Base-by-base conservation (phyloP, 2,797 vertebrate genomes). In the Lycodopsis pacificus region DNA sequence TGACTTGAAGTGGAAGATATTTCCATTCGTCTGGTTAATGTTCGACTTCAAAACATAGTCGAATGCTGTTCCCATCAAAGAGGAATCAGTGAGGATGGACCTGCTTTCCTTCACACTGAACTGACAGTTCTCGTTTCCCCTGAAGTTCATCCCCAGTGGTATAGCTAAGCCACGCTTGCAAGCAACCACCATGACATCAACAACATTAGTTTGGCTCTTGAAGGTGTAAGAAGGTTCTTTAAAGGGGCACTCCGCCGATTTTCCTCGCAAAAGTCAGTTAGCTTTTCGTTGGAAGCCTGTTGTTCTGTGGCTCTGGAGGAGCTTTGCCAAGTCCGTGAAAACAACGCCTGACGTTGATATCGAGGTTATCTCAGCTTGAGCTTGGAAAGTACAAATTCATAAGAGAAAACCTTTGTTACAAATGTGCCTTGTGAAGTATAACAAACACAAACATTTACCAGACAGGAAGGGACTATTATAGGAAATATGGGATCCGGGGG, bases 71-170 rank as follows among this genome's bases (percentile, higher is more conserved):
- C 79, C 87, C 80, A 68, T 91, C 88, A 89, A 87, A 91, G 79
- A 74, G 77, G 59, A 88, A 84, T 85, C 84, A 71, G 72, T 62
- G 36, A 76, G 79, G 83, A 88, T 61, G 84, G 84, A 67, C 87
- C 93, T 94, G 93, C 69, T 93, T 92, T 90, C 46, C 71, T 12
- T 93, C 93, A 89, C 64, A 6, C 73, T 42, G 70, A 86, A 62
- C 84, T 84, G 86, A 86, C 86, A 80, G 71, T 73, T 46, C 10
- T 58, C 71, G 40, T 70, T 40, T 14, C 46, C 19, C 51, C 27
- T 58, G 11, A 66, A 62, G 56, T 80, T 73, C 36, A 61, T 57
- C 75, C 58, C 25, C 57, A 36, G 75, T 20, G 56, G 73, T 72
- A 53, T 46, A 66, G 54, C 66, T 19, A 73, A 85, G 79, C 87